Evolutionary conservation across 92 coral and sea anemone species (phyloP).

Genomic region (Porites cylindrica): DNA sequence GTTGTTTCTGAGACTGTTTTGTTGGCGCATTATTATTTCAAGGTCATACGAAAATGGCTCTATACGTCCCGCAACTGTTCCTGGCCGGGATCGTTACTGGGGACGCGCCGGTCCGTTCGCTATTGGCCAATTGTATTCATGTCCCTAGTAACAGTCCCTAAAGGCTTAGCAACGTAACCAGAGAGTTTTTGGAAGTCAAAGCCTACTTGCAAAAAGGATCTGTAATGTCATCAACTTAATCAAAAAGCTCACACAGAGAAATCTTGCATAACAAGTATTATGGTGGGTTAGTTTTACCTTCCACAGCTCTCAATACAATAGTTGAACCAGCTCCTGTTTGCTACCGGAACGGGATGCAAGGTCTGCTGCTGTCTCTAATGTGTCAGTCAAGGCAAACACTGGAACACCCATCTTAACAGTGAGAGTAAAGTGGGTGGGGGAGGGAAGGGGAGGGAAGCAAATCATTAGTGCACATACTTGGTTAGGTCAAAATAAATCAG

Average conservation of each 20-base stretch:
- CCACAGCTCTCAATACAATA: slow-evolving; percentile 89
- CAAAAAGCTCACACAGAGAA: background rate
- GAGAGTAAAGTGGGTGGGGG: background rate
- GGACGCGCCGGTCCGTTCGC: too few relatives aligned
- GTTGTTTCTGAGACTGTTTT: too few relatives aligned
- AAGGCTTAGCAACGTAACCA: too few relatives aligned
- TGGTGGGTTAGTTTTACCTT: slow-evolving; percentile 61
- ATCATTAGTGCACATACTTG: background rate
- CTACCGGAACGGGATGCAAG: slow-evolving; percentile 93
- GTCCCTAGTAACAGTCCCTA: too few relatives aligned
- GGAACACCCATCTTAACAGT: slow-evolving; percentile 87
- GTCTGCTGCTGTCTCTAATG: slow-evolving; percentile 96
- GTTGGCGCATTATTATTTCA: too few relatives aligned
- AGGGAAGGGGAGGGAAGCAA: background rate
- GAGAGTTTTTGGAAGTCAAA: too few relatives aligned
- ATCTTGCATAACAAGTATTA: background rate
- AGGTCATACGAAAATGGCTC: too few relatives aligned
- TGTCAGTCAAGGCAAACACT: slow-evolving; percentile 89
- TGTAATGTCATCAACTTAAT: background rate
- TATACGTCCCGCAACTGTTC: too few relatives aligned
- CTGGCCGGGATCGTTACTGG: too few relatives aligned
- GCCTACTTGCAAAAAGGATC: too few relatives aligned
- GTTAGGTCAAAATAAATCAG: too few relatives aligned
- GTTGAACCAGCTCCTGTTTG: slow-evolving; percentile 78
- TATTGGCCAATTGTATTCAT: too few relatives aligned